A percentile compares a stretch with the other conserved stretches of the same genome.
Evolutionary conservation across 2,888 invertebrate species (phyloP).

Genomic region (Cylindroiulus punctatus): DNA sequence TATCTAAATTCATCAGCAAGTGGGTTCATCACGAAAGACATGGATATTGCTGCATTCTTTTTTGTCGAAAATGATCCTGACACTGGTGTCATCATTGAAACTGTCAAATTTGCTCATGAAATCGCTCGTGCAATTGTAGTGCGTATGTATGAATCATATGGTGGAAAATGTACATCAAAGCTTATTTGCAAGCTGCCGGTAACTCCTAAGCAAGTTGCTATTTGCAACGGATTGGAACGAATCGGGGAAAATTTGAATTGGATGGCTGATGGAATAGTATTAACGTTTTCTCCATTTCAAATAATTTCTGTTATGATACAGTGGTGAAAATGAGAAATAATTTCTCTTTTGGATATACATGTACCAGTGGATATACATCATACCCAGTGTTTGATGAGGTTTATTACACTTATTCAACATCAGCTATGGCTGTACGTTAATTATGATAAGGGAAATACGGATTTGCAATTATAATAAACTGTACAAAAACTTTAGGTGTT

Average conservation of each 20-base stretch:
- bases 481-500: too few relatives aligned
- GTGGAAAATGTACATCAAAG: conserved; percentile 62
- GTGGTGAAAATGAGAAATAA: neutral
- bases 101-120: conserved; percentile 65
- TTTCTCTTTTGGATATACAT: too few relatives aligned
- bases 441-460: too few relatives aligned
- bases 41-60: conserved; percentile 60
- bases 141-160: conserved; percentile 66
- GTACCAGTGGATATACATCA: too few relatives aligned
- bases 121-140: conserved; percentile 62
- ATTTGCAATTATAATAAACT: too few relatives aligned
- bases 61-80: conserved; percentile 62
- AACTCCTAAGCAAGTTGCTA: conserved; percentile 55
- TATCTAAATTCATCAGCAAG: neutral
- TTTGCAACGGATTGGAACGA: conserved; percentile 61
- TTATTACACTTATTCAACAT: too few relatives aligned
- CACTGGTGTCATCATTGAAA: conserved; percentile 64
- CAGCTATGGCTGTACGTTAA: too few relatives aligned
- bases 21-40: neutral
- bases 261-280: neutral
- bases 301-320: conserved; percentile 53
- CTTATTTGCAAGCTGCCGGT: conserved; percentile 59
- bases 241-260: neutral
- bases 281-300: conserved; percentile 56
- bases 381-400: too few relatives aligned